These are phyloP conservation scores for Lagodon rhomboides DNA, from an alignment of 2,797 vertebrate genomes.

Conservation along the genomic window DNA sequence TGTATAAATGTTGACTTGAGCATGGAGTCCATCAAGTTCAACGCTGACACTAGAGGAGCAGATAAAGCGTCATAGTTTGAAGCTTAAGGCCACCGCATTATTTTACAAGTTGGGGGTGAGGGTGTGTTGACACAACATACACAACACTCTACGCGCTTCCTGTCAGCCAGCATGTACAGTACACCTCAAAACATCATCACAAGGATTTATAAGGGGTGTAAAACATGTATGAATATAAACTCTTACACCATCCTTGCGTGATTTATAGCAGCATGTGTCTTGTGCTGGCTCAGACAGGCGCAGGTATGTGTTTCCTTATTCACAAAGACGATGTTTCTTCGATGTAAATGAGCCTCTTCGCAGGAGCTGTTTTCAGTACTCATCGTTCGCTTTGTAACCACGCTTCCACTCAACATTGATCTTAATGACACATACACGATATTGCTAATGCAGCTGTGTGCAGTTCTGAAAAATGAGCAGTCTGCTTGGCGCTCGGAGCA, in stretches of 20 bases:
- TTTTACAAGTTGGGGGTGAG: no score
- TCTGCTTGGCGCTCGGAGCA: conserved; percentile 22
- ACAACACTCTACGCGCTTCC: background rate
- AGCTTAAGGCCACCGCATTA: no score
- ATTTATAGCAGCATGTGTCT: conserved; percentile 35
- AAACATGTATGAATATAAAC: conserved; percentile 8
- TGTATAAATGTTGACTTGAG: no score
- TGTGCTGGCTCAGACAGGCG: background rate
- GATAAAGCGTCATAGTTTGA: no score
- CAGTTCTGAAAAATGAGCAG: conserved; percentile 20
- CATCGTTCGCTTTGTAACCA: background rate
- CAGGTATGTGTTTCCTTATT: conserved; percentile 22
- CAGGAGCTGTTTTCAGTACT: conserved; percentile 28
- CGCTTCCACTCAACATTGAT: conserved; percentile 34
- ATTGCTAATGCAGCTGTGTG: conserved; percentile 25
- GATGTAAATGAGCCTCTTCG: conserved; percentile 17
- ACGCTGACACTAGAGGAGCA: no score
- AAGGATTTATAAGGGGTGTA: conserved; percentile 12
- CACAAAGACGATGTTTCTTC: conserved; percentile 36
- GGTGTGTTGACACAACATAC: background rate
- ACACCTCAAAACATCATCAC: background rate
- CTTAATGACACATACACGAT: conserved; percentile 40
- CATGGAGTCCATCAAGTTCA: no score
- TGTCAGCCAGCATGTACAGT: background rate
- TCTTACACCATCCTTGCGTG: conserved; percentile 8